A percentile compares a stretch with the other conserved stretches of the same genome.
Evolutionary conservation across 37 sponge, comb jelly and placozoan genomes (phyloP).

Genomic region (Cliona cf. orientalis): DNA sequence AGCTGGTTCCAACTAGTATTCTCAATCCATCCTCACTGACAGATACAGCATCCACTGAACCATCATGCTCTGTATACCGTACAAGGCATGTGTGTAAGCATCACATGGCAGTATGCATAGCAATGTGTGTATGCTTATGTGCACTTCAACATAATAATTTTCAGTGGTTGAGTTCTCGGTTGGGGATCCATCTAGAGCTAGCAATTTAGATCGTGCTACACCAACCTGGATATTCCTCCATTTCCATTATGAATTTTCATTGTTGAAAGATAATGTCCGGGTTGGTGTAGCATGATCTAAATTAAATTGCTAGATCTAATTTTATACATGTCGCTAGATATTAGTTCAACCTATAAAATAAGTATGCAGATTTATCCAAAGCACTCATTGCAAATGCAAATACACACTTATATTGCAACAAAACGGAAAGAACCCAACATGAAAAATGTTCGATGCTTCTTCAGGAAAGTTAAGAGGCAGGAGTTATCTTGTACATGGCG

Average conservation of each 20-base stretch:
- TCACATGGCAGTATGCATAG: not conserved
- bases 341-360: not conserved
- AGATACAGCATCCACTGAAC: slow-evolving; percentile 57
- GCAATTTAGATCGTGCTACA: too few relatives aligned
- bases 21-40: slow-evolving; percentile 80
- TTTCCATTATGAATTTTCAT: not conserved
- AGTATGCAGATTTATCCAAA: not conserved
- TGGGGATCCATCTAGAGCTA: too few relatives aligned
- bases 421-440: too few relatives aligned
- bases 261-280: too few relatives aligned
- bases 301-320: not conserved
- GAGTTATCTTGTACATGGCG: slow-evolving; percentile 60
- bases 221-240: too few relatives aligned
- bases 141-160: not conserved
- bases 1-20: slow-evolving; percentile 72
- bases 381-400: too few relatives aligned
- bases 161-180: not conserved
- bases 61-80: slow-evolving; percentile 66
- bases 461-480: too few relatives aligned
- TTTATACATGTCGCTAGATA: not conserved
- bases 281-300: not conserved
- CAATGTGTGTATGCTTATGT: slow-evolving; percentile 5
- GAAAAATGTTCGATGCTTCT: too few relatives aligned
- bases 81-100: not conserved
- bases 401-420: too few relatives aligned